Conservation (phyloP, 2,113 vertebrate species). For the Menura novaehollandiae region DNA sequence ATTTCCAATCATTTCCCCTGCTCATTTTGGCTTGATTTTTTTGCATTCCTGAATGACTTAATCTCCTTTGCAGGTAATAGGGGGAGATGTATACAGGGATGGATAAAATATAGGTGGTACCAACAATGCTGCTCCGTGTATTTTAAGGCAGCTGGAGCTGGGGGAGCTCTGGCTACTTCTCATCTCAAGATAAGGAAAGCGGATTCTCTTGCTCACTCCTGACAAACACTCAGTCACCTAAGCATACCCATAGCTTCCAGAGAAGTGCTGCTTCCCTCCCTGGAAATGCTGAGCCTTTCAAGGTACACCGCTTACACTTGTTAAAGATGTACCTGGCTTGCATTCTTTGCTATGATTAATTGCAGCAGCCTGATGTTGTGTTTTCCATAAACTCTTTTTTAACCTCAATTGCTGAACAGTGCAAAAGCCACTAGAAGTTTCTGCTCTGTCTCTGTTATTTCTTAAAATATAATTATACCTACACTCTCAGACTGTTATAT, state of each 20-base stretch:
- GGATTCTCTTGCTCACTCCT: not conserved
- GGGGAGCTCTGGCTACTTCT: not conserved
- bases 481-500: not conserved
- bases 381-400: not conserved
- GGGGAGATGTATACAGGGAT: fast-evolving
- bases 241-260: not conserved
- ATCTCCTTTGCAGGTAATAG: not conserved
- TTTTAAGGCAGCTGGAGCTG: not conserved
- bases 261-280: not conserved
- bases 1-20: not conserved
- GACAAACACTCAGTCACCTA: not conserved
- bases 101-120: not conserved
- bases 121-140: not conserved
- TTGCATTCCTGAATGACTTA: not conserved
- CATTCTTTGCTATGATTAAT: not conserved
- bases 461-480: not conserved
- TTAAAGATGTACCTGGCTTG: not conserved
- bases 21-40: not conserved
- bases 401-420: not conserved
- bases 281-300: not conserved
- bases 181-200: not conserved
- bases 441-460: not conserved
- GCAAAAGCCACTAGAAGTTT: not conserved
- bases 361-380: not conserved
- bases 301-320: not conserved